Base-by-base conservation (phyloP, 2,797 vertebrate genomes). In the Poliocrania exsul region DNA sequence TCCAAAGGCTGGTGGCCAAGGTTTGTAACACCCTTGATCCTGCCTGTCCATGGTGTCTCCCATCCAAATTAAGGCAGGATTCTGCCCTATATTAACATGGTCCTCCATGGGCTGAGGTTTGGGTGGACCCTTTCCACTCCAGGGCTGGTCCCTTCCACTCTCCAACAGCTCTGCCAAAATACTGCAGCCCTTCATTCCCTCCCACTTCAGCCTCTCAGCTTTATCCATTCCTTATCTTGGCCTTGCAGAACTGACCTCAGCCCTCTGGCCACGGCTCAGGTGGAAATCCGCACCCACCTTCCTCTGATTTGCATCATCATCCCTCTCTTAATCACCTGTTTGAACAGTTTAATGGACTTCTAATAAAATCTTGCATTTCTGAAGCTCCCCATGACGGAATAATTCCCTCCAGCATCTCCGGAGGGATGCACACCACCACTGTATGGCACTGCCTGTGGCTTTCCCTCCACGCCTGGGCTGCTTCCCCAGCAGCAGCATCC, bases 391-490 rank as follows among this genome's bases (percentile, higher is more conserved):
- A 3, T 2, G 24, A n/a, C 6, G 28, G 9, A 38, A 54, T 35
- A 9, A 61, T 58, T 61, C 54, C 77, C 70, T 57, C 44, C 0
- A 0, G 73, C 16, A 5, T 40, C 10, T 42, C 80, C 0, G 0
- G 61, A 75, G 53, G 73, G 56, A 84, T 11, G 25, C 24, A 47
- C 1, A 0, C 5, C 37, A 40, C 37, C 0, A 1, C 40, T 44
- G 58, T 10, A 37, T 0, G 1, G 49, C 49, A n/a, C 11, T 0
- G 2, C 49, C 61, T 0, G 0, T 38, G 51, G 16, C 65, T 81
- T 40, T 25, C 16, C 75, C 19, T 57, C 65, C 0, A 1, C 5
- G 10, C 1, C 79, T 44, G 74, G 62, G 88, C 71, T 87, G 49
- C 50, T 58, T 62, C 65, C 56, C 51, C 40, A 37, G 80, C 91